Evolutionary conservation across 2,113 vertebrate genomes (phyloP).

Genomic region (Recurvirostra avosetta): DNA sequence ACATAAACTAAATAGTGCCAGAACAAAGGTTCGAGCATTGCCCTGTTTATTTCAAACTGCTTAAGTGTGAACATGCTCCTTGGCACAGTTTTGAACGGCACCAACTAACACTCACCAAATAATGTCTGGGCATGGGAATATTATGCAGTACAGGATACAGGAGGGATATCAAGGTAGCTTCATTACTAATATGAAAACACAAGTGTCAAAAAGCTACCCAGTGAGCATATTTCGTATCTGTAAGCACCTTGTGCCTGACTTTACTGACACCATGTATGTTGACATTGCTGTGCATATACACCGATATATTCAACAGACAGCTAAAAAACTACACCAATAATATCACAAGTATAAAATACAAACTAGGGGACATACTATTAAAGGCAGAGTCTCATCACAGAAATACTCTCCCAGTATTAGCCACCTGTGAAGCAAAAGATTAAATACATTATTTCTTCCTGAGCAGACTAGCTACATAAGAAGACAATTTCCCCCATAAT

Average conservation of each 20-base stretch:
- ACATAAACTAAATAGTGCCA: not conserved
- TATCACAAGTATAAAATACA: not conserved
- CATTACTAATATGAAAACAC: not conserved
- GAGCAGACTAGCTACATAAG: not conserved
- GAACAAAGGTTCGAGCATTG: not conserved
- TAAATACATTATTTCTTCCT: slow-evolving; percentile 3
- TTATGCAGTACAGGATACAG: not conserved
- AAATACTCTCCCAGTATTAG: not conserved
- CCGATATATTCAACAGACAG: not conserved
- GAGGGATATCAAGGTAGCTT: not conserved
- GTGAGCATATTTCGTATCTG: not conserved
- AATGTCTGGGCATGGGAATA: not conserved
- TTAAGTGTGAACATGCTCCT: not conserved
- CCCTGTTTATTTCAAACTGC: not conserved
- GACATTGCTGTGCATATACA: not conserved
- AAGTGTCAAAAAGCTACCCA: not conserved
- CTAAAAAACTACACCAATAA: not conserved
- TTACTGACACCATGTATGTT: not conserved
- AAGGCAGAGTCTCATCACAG: not conserved
- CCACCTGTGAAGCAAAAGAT: not conserved
- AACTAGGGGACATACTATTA: not conserved
- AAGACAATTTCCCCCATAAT: not conserved
- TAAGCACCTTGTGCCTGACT: not conserved
- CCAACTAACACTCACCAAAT: not conserved
- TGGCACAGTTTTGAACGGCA: not conserved